Evolutionary conservation across 2,797 vertebrate species (phyloP).

Genomic region (Notamacropus eugenii): DNA sequence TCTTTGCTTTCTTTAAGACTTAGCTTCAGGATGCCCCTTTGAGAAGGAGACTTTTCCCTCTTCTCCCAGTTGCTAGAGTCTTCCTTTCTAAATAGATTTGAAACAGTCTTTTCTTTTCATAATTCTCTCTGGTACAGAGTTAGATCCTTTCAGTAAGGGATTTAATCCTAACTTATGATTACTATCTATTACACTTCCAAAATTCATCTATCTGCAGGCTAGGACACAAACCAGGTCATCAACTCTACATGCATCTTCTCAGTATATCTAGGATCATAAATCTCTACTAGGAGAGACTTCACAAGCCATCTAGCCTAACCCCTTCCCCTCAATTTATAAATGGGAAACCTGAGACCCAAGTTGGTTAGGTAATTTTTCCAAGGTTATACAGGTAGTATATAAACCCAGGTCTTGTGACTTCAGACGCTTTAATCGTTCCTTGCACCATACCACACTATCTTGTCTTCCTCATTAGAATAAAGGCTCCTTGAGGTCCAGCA

Average conservation of each 20-base stretch:
- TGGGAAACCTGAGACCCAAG: neutral
- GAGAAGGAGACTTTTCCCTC: neutral
- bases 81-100: neutral
- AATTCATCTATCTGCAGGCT: neutral
- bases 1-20: neutral
- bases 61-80: neutral
- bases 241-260: neutral
- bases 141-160: neutral
- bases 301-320: neutral
- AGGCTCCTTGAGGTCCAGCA: neutral
- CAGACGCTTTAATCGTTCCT: neutral
- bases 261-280: neutral
- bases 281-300: neutral
- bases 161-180: neutral
- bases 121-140: neutral
- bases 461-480: neutral
- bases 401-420: neutral
- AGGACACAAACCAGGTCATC: neutral
- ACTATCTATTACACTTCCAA: neutral
- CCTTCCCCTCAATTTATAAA: neutral
- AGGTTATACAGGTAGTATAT: neutral
- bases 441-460: neutral
- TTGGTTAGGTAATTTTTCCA: neutral
- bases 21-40: neutral
- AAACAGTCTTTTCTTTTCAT: neutral